A percentile compares a stretch with the other conserved stretches of the same genome.
Evolutionary conservation across 2,113 vertebrate species (phyloP).

Genomic region (Heterotilapia buettikoferi): DNA sequence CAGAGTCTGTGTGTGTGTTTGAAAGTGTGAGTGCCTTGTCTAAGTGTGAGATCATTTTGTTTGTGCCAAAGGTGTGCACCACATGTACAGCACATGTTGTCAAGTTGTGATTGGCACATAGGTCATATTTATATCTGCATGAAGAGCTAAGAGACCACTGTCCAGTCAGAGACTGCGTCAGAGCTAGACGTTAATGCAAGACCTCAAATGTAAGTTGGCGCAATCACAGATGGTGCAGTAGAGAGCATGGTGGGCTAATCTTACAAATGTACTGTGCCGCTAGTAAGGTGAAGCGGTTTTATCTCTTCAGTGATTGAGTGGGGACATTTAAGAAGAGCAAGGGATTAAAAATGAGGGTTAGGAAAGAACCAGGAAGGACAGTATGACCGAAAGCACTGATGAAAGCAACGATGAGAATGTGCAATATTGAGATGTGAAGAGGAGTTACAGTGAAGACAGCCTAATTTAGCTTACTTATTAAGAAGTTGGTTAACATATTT

Average conservation of each 20-base stretch:
- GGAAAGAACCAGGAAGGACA: neutral
- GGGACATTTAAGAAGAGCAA: neutral
- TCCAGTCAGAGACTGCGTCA: neutral
- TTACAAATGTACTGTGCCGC: neutral
- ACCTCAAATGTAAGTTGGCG: neutral
- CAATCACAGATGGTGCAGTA: neutral
- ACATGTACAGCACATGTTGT: constrained; percentile 55
- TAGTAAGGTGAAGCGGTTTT: neutral
- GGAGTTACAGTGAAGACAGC: neutral
- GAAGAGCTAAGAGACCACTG: constrained; percentile 5
- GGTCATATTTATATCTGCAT: constrained; percentile 18
- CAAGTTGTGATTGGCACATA: constrained; percentile 43
- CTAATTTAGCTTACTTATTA: neutral
- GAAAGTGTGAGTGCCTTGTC: constrained; percentile 18
- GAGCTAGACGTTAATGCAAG: neutral
- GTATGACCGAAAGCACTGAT: neutral
- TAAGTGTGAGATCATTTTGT: constrained; percentile 39
- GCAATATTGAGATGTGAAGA: neutral
- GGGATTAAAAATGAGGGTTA: neutral
- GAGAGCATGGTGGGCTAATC: neutral
- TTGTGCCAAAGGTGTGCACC: constrained; percentile 23
- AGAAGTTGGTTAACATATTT: neutral
- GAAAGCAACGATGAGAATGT: neutral
- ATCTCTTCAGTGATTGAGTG: neutral
- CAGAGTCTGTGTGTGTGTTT: neutral